Conservation (phyloP, 2,797 vertebrate genomes). For the Sebastes minor region DNA sequence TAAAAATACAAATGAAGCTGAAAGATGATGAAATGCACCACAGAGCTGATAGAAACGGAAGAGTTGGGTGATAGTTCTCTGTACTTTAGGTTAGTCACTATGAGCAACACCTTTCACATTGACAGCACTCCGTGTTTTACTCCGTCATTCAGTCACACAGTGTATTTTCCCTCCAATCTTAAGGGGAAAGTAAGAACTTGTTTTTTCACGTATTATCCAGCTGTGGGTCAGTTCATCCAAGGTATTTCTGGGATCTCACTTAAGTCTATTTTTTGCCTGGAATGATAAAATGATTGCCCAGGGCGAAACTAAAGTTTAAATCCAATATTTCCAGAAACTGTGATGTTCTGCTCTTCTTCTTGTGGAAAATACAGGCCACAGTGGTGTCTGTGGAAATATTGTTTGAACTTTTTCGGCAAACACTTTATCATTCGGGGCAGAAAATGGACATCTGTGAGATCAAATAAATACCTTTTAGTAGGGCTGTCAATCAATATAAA, state of each 20-base stretch:
- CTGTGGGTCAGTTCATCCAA: not conserved
- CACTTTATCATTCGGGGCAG: not conserved
- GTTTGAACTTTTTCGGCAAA: not conserved
- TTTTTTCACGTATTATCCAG: not conserved
- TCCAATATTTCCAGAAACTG: not conserved
- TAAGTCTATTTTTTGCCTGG: not conserved
- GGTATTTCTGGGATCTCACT: not conserved
- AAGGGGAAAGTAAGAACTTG: not conserved
- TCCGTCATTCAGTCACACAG: not conserved
- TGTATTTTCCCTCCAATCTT: not conserved
- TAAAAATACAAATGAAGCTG: not conserved
- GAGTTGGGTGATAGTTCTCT: not conserved
- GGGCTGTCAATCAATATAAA: no score
- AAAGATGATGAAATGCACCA: not conserved
- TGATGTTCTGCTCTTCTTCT: not conserved
- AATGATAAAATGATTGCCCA: not conserved
- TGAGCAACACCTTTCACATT: not conserved
- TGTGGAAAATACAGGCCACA: not conserved
- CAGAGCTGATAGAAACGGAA: not conserved
- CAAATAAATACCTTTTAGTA: not conserved
- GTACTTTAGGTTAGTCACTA: not conserved
- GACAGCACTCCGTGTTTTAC: not conserved
- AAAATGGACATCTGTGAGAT: not conserved
- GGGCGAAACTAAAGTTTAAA: not conserved
- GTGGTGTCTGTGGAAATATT: not conserved